Percentiles rank a stretch among this genome's conserved stretches.
Conservation (phyloP, 2,888 invertebrate genomes). For the Erebia epiphron region DNA sequence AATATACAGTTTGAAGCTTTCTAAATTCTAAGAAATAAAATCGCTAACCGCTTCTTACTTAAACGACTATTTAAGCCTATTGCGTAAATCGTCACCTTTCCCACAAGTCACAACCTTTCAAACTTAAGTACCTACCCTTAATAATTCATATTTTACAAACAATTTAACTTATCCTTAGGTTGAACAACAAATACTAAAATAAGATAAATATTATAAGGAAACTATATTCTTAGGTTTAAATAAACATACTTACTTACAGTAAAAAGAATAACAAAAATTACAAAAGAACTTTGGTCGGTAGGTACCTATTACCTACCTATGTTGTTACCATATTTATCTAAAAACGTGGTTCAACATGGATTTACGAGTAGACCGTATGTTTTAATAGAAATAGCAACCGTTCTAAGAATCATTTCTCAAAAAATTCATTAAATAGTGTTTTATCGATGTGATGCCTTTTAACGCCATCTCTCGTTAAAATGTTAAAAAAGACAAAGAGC, state of each 20-base stretch:
- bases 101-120: constrained; percentile 58
- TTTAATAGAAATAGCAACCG: no score
- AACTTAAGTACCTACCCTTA: constrained; percentile 49
- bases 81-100: constrained; percentile 63
- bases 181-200: no score
- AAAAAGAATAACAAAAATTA: neutral
- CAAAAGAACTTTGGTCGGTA: no score
- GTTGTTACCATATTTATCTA: no score
- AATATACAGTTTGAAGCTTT: no score
- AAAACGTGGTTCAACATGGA: no score
- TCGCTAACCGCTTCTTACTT: constrained; percentile 39
- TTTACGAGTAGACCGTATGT: no score
- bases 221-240: no score
- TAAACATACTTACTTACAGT: neutral
- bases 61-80: constrained; percentile 43
- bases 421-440: neutral
- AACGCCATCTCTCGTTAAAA: constrained; percentile 3
- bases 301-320: no score
- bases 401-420: neutral
- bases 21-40: neutral
- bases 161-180: constrained; percentile 3
- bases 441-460: neutral
- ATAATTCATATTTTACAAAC: constrained; percentile 25
- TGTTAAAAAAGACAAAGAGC: no score
- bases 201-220: no score